Conservation (phyloP, 2,113 vertebrate species). For the Aptenodytes forsteri region DNA sequence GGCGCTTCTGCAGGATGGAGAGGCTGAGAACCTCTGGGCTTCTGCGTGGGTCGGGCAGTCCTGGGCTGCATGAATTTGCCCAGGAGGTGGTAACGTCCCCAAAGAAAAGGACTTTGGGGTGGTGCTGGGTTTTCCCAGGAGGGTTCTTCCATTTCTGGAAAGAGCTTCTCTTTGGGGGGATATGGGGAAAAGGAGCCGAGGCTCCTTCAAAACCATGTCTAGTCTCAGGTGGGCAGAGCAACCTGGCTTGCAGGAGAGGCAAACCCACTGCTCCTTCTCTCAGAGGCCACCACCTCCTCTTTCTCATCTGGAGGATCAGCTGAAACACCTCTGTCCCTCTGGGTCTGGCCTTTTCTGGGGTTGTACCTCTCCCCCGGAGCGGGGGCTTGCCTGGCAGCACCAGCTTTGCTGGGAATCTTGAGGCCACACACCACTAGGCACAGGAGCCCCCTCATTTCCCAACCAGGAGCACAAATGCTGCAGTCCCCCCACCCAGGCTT, state of each 20-base stretch:
- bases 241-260: not conserved
- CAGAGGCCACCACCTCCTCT: not conserved
- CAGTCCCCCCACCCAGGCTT: too few species aligned
- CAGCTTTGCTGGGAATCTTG: not conserved
- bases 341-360: not conserved
- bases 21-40: not conserved
- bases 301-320: not conserved
- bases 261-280: not conserved
- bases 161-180: not conserved
- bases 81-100: not conserved
- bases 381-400: not conserved
- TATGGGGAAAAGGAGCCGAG: not conserved
- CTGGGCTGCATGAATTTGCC: not conserved
- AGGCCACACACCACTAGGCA: not conserved
- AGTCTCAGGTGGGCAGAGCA: not conserved
- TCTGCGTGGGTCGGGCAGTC: not conserved
- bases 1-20: not conserved
- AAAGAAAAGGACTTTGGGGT: not conserved
- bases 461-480: not conserved
- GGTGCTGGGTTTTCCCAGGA: not conserved
- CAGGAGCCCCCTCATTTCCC: not conserved
- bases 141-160: not conserved
- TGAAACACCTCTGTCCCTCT: not conserved
- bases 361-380: not conserved
- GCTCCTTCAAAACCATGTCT: not conserved